Evolutionary conservation across 2,888 invertebrate genomes (phyloP).

Genomic region (Acleris literana): DNA sequence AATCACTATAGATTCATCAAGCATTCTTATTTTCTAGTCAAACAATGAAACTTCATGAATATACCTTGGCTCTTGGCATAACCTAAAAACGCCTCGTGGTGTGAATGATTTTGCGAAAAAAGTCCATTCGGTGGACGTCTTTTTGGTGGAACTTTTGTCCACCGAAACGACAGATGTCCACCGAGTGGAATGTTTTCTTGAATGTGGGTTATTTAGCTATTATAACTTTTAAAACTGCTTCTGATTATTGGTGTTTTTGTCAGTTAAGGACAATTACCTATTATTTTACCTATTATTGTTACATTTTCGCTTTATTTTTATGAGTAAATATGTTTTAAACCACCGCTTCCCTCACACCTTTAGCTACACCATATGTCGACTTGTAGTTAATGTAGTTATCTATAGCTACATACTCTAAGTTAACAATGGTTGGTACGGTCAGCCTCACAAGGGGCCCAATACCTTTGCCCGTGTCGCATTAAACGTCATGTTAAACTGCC

Average conservation of each 20-base stretch:
- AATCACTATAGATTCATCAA: too few species aligned
- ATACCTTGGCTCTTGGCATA: slow-evolving; percentile 2
- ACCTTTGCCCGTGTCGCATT: too few species aligned
- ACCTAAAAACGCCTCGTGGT: not conserved
- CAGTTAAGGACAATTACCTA: not conserved
- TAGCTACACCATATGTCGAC: too few species aligned
- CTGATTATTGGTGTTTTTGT: not conserved
- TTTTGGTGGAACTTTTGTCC: slow-evolving; percentile 7
- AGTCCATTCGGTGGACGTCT: slow-evolving; percentile 8
- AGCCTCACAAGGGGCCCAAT: too few species aligned
- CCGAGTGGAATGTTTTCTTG: not conserved
- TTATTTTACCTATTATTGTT: not conserved
- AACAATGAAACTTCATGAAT: slow-evolving; percentile 8
- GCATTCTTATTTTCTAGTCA: not conserved
- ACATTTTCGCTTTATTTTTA: not conserved
- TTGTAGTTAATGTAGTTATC: too few species aligned
- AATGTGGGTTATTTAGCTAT: too few species aligned
- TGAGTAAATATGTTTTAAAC: not conserved
- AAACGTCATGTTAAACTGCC: too few species aligned
- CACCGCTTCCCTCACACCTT: too few species aligned
- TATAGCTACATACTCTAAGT: too few species aligned
- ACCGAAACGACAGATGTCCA: slow-evolving; percentile 1
- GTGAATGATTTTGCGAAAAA: slow-evolving; percentile 4
- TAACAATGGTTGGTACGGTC: too few species aligned
- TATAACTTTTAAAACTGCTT: too few species aligned